Evolutionary conservation across 2,113 vertebrate species (phyloP), one percentile per base, ranked within the genome.

Genomic region (Smithornis capensis): DNA sequence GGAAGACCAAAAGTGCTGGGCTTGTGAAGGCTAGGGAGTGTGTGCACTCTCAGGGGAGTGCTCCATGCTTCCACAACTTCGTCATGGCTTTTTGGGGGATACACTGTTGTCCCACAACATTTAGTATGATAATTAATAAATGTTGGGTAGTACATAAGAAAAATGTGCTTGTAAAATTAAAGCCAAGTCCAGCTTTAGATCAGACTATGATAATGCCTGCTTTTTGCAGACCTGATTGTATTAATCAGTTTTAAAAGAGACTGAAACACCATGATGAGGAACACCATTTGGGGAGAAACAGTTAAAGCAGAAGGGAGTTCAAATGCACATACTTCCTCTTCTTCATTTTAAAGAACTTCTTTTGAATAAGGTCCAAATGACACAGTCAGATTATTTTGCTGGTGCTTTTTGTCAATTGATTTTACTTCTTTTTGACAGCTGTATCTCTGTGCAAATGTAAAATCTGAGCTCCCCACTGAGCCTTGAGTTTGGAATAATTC

Each of bases 401-500:
- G 22, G 49, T 87, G 59, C 38, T 67, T 56, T 87, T 86, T 96
- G 55, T 87, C 85, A 87, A 12, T 63, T 95, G 85, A 83, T 86
- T 94, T 95, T 95, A 59, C 77, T 44, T 92, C 83, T 89, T 89
- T 94, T 93, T 95, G 87, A 92, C 70, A 92, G 77, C 60, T 53
- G 53, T 49, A 37, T 80, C 91, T 45, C 68, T 60, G 28, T 83
- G 65, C 45, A 79, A 87, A 89, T 90, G 69, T 74, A 96, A 90
- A 95, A 94, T 74, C 83, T 82, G 52, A 96, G 91, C 80, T 97
- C 78, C 88, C 70, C 88, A 52, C 56, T 89, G 75, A 94, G 75
- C 77, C 76, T 77, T 78, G 71, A 63, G 69, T 96, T 92, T 96
- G 52, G 55, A 75, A 94, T 95, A 96, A 95, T 95, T 95, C 89